Evolutionary conservation across 2,113 vertebrate genomes (phyloP), one percentile per base, ranked within the genome.

Genomic region (Pachyramphus minor): DNA sequence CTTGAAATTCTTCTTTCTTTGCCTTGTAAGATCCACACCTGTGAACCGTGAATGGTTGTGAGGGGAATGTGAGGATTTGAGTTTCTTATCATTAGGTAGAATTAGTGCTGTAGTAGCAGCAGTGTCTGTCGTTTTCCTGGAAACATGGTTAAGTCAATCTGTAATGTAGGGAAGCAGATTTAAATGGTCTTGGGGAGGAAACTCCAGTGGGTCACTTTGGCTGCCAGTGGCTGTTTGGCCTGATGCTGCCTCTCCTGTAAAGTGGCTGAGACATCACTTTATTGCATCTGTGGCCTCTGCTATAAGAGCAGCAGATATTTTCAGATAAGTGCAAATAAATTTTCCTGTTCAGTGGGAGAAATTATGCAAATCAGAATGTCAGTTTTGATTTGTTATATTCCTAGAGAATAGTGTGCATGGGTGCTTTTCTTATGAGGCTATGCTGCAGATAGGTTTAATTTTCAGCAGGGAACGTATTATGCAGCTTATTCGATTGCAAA

Each of bases 401-500:
- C 92, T 97, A 75, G 86, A 92, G 92, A 93, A 94, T 74, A 74
- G 44, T 50, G 86, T 97, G 95, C 95, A 97, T 97, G 92, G 85
- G 62, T 96, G 96, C 95, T 95, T 96, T 97, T 93, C 91, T 96
- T 97, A 86, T 66, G 95, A 97, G 97, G 87, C 96, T 97, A 0
- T 78, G 95, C 86, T 95, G 96, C 95, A 94, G n/a, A 95, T 72
- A 94, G 91, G 92, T 95, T 97, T 96, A 91, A 96, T 98, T 97
- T 95, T 97, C 97, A 97, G 95, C 86, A 92, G 90, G 95, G 95
- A 97, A 79, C 35, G 12, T 95, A 97, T 96, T 97, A 95, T 95
- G 83, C 96, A 96, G 90, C 97, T 96, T 97, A 96, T 97, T 97
- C 97, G 97, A 97, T 97, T 97, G 97, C 95, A 97, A 91, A 98